These are phyloP conservation scores for Anolis sagrei DNA, from an alignment of 2,113 vertebrate species.

Conservation along the genomic window DNA sequence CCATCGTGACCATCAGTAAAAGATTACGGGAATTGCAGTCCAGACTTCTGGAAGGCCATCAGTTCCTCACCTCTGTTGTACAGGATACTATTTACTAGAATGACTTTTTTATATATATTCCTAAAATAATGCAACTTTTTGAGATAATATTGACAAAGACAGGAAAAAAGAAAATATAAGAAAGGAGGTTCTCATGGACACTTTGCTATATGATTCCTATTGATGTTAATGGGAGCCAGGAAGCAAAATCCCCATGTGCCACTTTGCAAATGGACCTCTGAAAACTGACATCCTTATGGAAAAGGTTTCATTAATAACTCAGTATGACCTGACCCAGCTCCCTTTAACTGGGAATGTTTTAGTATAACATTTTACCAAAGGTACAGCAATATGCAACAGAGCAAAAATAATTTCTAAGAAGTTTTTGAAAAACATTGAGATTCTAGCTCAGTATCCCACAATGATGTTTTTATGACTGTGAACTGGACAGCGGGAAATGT, in stretches of 20 bases:
- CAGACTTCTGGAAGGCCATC: not conserved
- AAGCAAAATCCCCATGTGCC: not conserved
- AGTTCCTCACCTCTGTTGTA: not conserved
- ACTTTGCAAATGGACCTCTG: slow-evolving; percentile 16
- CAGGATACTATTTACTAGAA: not conserved
- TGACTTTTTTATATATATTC: not conserved
- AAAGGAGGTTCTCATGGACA: not conserved
- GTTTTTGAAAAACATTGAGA: not conserved
- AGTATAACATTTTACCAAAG: not conserved
- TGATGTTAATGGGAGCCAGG: slow-evolving; percentile 12
- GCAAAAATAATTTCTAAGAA: not conserved
- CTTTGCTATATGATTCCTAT: not conserved
- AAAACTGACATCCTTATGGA: slow-evolving; percentile 11
- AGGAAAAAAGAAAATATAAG: not conserved
- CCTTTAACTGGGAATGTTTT: not conserved
- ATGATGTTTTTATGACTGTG: not conserved
- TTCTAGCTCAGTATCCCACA: not conserved
- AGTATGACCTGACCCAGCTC: not conserved
- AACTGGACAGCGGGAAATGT: not conserved
- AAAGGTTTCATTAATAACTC: not conserved
- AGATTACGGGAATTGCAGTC: not conserved
- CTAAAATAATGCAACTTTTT: not conserved
- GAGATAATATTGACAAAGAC: not conserved
- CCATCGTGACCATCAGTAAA: not conserved
- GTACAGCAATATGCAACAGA: not conserved